Evolutionary conservation across 2,113 vertebrate species (phyloP), one percentile per base, ranked within the genome.

Genomic region (Nothobranchius kuhntae): DNA sequence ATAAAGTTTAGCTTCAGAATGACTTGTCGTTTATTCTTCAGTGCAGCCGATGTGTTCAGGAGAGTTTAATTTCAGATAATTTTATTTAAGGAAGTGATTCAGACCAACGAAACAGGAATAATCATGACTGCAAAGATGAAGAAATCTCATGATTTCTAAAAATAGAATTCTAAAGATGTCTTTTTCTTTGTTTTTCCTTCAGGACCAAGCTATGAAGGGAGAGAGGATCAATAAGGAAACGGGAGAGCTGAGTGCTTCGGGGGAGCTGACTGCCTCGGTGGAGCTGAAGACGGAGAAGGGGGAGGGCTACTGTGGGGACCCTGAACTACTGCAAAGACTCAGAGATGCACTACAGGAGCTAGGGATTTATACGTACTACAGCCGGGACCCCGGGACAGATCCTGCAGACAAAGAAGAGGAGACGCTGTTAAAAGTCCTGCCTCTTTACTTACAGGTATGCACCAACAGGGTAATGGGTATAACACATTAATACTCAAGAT

Each of bases 201-300:
- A 89, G 87, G 78, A 82, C 57, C 54, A 59, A n/a, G 70, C 21
- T 42, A 52, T 61, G 47, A 87, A 85, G 58, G 85, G 77, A 53
- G 90, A 91, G 44, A 86, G 83, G 78, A 89, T 91, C 74, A 91
- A 90, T 69, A 90, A 90, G 57, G 90, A 93, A 83, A 92, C 87
- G 0, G 90, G 88, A 26, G 92, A 92, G 78, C 76, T 93, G 68
- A 90, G 88, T 69, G 82, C 87, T 44, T 93, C 90, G 6, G 91
- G 90, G 13, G 89, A 92, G 65, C 75, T 91, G 66, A 68, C 73
- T 1, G 82, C 76, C 55, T 79, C 75, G 36, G 73, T 77, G 77
- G 85, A 84, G 46, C 4, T 81, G 61, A 89, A 83, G 54, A 55
- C 38, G n/a, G 77, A 75, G 44, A 82, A 65, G 59, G 63, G 50